phyloP scores from a whole-genome alignment of 2,113 vertebrate genomes.

The Eulemur macaco region DNA sequence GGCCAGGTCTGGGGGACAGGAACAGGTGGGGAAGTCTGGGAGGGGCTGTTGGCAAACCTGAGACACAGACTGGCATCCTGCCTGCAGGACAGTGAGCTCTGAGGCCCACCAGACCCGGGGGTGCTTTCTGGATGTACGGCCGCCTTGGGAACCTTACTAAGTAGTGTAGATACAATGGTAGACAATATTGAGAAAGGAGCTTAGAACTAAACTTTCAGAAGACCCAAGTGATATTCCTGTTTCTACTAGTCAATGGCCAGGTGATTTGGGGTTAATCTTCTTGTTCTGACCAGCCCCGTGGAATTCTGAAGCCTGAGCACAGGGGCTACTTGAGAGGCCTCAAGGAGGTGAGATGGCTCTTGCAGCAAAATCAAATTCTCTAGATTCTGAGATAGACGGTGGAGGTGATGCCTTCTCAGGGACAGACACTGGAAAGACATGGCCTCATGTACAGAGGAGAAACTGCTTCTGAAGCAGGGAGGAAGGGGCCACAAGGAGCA shows the following conservation, averaged over 20 bases:
- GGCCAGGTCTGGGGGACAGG: too few relatives aligned
- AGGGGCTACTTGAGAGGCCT: background rate
- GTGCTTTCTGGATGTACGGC: background rate
- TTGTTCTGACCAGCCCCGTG: background rate
- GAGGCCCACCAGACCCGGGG: background rate
- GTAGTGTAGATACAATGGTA: accelerated
- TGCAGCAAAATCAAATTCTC: background rate
- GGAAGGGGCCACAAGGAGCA: background rate
- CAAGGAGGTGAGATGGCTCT: background rate
- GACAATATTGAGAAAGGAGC: background rate
- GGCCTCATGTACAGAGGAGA: accelerated
- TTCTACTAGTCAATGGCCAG: background rate
- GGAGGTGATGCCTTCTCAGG: background rate
- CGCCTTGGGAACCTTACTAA: background rate
- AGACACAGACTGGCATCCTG: background rate
- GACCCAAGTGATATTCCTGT: background rate
- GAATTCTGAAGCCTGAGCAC: background rate
- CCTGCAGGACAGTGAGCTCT: background rate
- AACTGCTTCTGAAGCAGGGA: background rate
- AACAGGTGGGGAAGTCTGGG: too few relatives aligned
- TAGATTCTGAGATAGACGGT: background rate
- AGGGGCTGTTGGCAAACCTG: background rate
- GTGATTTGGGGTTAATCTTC: background rate
- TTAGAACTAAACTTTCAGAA: background rate
- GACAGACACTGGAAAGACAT: too few relatives aligned